Percentiles rank a stretch among this genome's conserved stretches.
These are phyloP conservation scores for Narcine bancroftii DNA, from an alignment of 2,113 vertebrate genomes.

Conservation along the genomic window DNA sequence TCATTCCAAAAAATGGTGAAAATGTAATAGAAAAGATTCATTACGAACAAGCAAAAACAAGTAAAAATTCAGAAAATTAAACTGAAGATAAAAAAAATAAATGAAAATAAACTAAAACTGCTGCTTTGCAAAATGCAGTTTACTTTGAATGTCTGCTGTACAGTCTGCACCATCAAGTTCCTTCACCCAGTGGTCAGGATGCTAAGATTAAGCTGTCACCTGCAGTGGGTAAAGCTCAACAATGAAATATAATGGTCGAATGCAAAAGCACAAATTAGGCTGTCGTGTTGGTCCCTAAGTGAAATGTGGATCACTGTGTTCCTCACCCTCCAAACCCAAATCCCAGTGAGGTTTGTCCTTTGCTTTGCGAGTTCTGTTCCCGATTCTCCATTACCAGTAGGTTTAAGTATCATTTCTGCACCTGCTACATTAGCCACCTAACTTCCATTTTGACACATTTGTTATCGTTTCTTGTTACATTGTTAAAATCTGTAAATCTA, in stretches of 20 bases:
- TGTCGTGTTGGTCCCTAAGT: too few species aligned
- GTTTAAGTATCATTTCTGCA: slow-evolving; percentile 32
- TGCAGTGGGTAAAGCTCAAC: neutral
- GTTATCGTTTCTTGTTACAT: neutral
- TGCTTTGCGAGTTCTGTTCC: neutral
- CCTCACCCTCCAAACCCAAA: neutral
- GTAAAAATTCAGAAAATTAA: neutral
- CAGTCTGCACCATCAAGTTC: too few species aligned
- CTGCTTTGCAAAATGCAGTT: neutral
- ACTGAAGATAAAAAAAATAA: neutral
- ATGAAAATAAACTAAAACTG: neutral
- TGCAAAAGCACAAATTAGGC: neutral
- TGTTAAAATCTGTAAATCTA: slow-evolving; percentile 28
- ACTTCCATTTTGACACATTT: slow-evolving; percentile 40
- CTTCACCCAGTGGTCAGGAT: neutral
- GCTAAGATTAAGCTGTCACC: neutral
- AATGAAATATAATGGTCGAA: neutral
- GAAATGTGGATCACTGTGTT: neutral
- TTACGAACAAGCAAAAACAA: neutral
- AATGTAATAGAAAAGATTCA: neutral
- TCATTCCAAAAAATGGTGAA: neutral
- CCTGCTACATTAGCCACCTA: slow-evolving; percentile 36
- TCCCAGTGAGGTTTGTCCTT: neutral
- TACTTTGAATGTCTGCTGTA: neutral
- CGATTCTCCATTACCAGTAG: slow-evolving; percentile 13